A percentile compares a stretch with the other conserved stretches of the same genome.
Conservation (phyloP, 2,113 vertebrate genomes). For the Protomyctophum bolini region DNA sequence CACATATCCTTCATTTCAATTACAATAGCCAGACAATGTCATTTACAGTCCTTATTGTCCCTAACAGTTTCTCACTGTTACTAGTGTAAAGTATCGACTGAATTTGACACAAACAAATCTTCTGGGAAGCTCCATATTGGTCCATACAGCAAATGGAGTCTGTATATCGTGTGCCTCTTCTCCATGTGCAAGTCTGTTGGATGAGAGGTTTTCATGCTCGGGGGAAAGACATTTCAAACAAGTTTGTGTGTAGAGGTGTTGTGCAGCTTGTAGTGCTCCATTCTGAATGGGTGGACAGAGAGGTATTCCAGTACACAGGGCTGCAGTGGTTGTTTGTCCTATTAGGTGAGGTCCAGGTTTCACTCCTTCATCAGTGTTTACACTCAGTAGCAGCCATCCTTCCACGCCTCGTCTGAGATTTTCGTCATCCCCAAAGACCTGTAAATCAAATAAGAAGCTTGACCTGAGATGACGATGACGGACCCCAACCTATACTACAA, state of each 20-base stretch:
- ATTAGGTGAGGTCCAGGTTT: slow-evolving; percentile 34
- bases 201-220: slow-evolving; percentile 68
- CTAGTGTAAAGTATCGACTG: slow-evolving; percentile 58
- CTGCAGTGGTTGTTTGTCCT: slow-evolving; percentile 33
- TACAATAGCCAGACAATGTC: slow-evolving; percentile 23
- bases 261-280: slow-evolving; percentile 54
- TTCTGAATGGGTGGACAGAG: slow-evolving; percentile 28
- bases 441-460: slow-evolving; percentile 29
- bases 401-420: slow-evolving; percentile 88
- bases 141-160: slow-evolving; percentile 53
- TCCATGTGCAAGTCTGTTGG: slow-evolving; percentile 54
- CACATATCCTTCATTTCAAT: slow-evolving; percentile 51
- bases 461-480: background rate
- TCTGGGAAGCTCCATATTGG: slow-evolving; percentile 65
- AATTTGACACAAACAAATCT: slow-evolving; percentile 54
- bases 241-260: slow-evolving; percentile 40
- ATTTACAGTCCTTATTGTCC: slow-evolving; percentile 52
- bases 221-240: slow-evolving; percentile 43
- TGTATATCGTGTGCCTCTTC: slow-evolving; percentile 36
- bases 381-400: slow-evolving; percentile 89
- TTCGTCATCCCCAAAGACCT: slow-evolving; percentile 84
- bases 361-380: slow-evolving; percentile 42
- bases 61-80: slow-evolving; percentile 61
- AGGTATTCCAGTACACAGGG: slow-evolving; percentile 50
- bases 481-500: too few relatives aligned